Conservation (phyloP, 92 coral and sea anemone species). For the Meandrina meandrites region DNA sequence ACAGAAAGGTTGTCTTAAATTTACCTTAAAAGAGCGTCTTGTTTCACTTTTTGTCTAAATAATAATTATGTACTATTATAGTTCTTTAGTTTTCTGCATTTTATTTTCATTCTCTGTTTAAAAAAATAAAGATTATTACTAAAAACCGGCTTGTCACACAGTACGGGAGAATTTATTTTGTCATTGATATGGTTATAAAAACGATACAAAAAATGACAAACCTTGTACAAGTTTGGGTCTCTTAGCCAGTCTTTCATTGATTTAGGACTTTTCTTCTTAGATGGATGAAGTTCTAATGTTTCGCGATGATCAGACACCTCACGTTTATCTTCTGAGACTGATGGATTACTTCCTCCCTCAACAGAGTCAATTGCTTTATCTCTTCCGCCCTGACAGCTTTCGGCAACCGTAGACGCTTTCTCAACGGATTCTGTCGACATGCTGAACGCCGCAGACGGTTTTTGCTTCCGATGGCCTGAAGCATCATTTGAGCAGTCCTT, state of each 20-base stretch:
- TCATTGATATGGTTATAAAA: no score
- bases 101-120: no score
- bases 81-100: no score
- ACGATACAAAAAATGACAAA: neutral
- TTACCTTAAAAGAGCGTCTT: no score
- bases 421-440: neutral
- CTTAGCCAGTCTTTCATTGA: constrained; percentile 6
- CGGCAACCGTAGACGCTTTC: neutral
- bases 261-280: neutral
- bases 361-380: neutral
- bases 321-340: no score
- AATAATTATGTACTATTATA: no score
- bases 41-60: no score
- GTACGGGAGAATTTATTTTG: no score
- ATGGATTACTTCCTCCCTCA: neutral
- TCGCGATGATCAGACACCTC: neutral
- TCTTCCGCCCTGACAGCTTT: neutral
- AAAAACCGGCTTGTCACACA: no score
- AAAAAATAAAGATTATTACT: no score
- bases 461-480: neutral
- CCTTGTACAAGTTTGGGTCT: constrained; percentile 4
- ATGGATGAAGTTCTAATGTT: neutral
- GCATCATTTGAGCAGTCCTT: neutral
- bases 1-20: no score
- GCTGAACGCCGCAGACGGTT: neutral